Conservation (phyloP, 2,797 vertebrate species). For the Chiloscyllium punctatum region DNA sequence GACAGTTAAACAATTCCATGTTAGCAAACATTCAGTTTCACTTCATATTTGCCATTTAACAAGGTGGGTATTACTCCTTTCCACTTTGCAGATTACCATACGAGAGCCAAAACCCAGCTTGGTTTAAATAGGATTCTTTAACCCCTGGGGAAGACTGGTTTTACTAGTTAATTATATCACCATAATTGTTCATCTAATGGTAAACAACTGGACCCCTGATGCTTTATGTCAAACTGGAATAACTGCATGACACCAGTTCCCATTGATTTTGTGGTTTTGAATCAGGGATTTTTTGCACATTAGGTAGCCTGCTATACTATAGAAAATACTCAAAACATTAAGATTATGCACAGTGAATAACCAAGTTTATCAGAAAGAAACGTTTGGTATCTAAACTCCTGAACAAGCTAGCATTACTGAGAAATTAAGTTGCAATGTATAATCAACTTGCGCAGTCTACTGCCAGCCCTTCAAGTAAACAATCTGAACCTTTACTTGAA, state of each 20-base stretch:
- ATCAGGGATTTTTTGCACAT: not conserved
- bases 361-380: not conserved
- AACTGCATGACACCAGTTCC: no score
- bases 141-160: not conserved
- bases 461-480: no score
- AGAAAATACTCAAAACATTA: not conserved
- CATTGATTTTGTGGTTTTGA: not conserved
- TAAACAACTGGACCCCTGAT: not conserved
- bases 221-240: not conserved
- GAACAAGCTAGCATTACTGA: no score
- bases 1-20: no score
- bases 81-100: not conserved
- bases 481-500: no score
- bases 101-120: not conserved
- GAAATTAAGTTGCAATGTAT: no score
- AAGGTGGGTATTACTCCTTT: not conserved
- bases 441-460: no score
- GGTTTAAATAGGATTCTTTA: not conserved
- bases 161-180: not conserved
- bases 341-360: not conserved
- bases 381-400: no score
- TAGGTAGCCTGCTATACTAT: not conserved
- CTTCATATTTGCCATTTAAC: not conserved
- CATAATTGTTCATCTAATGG: not conserved
- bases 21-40: no score